Conservation (phyloP, 2,797 vertebrate species). For the Lepus townsendii region DNA sequence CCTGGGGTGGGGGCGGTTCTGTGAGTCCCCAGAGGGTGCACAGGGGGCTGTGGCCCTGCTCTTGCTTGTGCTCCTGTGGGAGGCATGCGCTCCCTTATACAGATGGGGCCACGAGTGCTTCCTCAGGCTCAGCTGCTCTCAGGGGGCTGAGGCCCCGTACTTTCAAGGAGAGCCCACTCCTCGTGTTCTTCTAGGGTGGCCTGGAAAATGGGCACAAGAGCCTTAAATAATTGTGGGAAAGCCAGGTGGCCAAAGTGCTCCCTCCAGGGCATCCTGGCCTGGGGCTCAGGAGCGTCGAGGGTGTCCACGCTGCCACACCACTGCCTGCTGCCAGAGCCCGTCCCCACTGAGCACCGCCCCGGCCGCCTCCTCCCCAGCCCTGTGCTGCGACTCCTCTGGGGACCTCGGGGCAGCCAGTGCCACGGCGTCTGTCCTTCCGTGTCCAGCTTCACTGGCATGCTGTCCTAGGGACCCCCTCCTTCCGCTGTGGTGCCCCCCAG, state of each 20-base stretch:
- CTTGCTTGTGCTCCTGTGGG: background rate
- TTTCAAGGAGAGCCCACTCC: background rate
- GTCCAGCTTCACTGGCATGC: background rate
- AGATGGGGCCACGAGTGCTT: background rate
- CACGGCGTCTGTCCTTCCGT: background rate
- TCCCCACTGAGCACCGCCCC: no score
- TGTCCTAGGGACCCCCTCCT: background rate
- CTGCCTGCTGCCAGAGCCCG: no score
- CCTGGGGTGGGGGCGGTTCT: background rate
- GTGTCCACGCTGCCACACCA: no score
- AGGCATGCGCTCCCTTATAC: background rate
- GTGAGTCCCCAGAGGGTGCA: no score
- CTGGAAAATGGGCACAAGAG: background rate
- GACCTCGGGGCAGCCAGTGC: no score
- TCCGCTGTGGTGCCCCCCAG: no score
- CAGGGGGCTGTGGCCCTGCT: fast-evolving
- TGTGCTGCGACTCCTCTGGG: no score
- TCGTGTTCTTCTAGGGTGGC: background rate
- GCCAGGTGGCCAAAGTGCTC: no score
- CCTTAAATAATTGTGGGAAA: background rate
- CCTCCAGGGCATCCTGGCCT: no score
- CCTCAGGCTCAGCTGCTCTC: background rate
- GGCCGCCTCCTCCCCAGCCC: no score
- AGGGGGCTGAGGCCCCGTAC: background rate
- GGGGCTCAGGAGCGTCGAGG: no score